Evolutionary conservation across 2,113 vertebrate genomes (phyloP).

Genomic region (Megaptera novaeangliae): DNA sequence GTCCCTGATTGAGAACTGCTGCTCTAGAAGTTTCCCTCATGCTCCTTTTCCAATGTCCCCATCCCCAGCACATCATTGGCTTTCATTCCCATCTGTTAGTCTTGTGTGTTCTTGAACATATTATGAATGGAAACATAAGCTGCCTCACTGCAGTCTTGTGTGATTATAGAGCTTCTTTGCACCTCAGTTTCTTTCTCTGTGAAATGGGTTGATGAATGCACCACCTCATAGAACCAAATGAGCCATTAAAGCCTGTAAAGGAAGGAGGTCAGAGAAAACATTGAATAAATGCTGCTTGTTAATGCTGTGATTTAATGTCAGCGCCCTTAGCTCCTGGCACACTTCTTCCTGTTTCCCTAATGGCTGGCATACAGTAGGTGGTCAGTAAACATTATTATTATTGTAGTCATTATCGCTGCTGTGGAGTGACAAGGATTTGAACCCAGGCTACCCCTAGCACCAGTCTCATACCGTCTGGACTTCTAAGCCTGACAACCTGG

Average conservation of each 20-base stretch:
- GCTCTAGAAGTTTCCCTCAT: neutral
- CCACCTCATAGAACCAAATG: neutral
- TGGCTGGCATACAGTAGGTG: neutral
- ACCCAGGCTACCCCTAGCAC: neutral
- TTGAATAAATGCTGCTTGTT: neutral
- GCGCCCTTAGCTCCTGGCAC: neutral
- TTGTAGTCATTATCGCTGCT: neutral
- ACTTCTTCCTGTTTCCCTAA: neutral
- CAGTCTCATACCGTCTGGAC: neutral
- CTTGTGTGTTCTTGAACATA: neutral
- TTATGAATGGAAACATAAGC: neutral
- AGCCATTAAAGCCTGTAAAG: neutral
- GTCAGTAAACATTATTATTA: neutral
- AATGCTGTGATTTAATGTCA: neutral
- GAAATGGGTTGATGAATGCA: neutral
- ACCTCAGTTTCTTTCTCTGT: neutral
- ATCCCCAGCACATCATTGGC: neutral
- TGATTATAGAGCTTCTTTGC: neutral
- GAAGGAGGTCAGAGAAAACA: neutral
- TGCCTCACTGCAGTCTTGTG: neutral
- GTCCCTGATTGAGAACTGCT: neutral
- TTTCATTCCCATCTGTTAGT: neutral
- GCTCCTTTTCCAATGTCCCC: neutral
- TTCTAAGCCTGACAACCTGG: neutral
- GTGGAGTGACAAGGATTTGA: neutral